phyloP scores from a whole-genome alignment of 2,113 vertebrate genomes.

The Otis tarda region DNA sequence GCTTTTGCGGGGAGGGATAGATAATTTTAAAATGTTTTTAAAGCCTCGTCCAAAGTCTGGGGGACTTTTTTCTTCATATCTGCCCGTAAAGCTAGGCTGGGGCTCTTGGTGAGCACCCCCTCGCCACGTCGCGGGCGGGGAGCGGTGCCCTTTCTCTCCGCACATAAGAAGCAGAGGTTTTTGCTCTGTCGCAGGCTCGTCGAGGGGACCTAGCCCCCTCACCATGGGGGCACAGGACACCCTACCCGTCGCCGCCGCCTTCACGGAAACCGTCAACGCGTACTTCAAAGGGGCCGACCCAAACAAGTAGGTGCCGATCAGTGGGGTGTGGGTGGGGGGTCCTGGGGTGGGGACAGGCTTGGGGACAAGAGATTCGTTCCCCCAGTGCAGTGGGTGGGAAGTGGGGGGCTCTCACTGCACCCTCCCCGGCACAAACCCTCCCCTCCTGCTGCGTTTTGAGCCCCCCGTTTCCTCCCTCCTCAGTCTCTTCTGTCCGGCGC shows the following conservation, averaged over 20 bases:
- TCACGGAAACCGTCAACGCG: conserved; percentile 96
- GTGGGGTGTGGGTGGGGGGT: rapidly evolving
- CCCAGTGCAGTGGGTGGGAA: rapidly evolving
- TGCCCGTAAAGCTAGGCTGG: neutral
- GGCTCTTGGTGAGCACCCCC: neutral
- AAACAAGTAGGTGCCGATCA: conserved; percentile 83
- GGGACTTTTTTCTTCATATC: neutral
- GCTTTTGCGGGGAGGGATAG: neutral
- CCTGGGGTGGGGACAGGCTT: no score
- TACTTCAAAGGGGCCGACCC: conserved; percentile 98
- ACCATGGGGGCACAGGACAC: conserved; percentile 98
- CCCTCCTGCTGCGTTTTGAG: neutral
- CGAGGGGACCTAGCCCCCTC: conserved; percentile 94
- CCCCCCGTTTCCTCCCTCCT: neutral
- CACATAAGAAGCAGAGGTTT: neutral
- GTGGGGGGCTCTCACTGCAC: rapidly evolving
- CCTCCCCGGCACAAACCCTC: rapidly evolving
- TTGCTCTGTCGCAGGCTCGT: conserved; percentile 83
- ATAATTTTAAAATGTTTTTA: neutral
- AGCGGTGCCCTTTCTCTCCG: rapidly evolving
- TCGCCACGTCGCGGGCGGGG: rapidly evolving
- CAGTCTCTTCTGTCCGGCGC: neutral
- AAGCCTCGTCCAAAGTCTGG: neutral
- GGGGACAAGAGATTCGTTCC: neutral
- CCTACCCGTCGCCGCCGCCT: conserved; percentile 94